Percentiles rank a stretch among this genome's conserved stretches.
These are phyloP conservation scores for Menura novaehollandiae DNA, from an alignment of 2,113 vertebrate species.

Conservation along the genomic window DNA sequence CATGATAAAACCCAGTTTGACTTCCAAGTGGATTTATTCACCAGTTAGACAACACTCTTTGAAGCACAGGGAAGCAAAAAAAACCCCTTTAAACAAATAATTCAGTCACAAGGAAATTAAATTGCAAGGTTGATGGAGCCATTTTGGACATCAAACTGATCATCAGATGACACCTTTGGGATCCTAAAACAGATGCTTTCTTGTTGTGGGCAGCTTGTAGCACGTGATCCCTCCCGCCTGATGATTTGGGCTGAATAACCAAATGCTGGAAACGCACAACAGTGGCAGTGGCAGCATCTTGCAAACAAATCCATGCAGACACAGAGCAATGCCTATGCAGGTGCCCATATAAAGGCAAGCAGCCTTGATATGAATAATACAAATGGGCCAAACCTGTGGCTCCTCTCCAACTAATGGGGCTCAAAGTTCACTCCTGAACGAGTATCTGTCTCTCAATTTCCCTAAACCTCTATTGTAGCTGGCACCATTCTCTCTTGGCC, in stretches of 20 bases:
- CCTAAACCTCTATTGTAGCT: not conserved
- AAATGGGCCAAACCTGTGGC: not conserved
- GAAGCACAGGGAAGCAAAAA: not conserved
- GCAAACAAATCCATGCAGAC: not conserved
- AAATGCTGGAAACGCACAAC: rapidly evolving
- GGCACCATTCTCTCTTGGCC: not conserved
- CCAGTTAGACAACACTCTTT: not conserved
- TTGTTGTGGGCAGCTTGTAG: not conserved
- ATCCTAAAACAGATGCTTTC: not conserved
- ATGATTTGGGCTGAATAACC: rapidly evolving
- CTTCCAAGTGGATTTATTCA: not conserved
- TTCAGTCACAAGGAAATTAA: not conserved
- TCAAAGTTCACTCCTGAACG: not conserved
- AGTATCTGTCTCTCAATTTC: not conserved
- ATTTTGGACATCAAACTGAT: not conserved
- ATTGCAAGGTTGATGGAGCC: not conserved
- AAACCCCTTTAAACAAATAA: not conserved
- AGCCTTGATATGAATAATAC: not conserved
- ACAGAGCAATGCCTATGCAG: not conserved
- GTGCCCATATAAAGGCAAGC: not conserved
- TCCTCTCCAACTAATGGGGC: not conserved
- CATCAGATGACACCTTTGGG: not conserved
- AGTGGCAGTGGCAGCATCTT: rapidly evolving
- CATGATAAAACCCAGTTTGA: not conserved
- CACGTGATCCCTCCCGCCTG: rapidly evolving